Percentiles rank a stretch among this genome's conserved stretches.
These are phyloP conservation scores for Tribolium freemani DNA, from an alignment of 2,888 invertebrate species.

Conservation along the genomic window DNA sequence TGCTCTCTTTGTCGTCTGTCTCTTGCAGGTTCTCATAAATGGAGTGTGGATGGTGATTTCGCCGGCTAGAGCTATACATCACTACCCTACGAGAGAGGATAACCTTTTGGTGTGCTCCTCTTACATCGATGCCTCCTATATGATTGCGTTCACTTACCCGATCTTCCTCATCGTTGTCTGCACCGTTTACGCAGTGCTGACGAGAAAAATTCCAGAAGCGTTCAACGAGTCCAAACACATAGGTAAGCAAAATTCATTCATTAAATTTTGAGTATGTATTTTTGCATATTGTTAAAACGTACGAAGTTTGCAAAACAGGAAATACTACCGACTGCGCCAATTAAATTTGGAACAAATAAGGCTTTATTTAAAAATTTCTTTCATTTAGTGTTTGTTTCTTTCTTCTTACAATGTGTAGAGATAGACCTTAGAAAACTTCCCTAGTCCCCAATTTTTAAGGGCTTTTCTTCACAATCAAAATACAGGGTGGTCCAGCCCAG, in stretches of 20 bases:
- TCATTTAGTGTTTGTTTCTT: no score
- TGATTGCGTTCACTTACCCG: constrained; percentile 95
- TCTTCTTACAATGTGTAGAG: no score
- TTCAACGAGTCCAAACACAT: constrained; percentile 99
- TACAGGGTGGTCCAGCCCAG: no score
- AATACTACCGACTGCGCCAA: no score
- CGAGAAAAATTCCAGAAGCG: constrained; percentile 97
- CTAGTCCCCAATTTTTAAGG: no score
- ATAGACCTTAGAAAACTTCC: no score
- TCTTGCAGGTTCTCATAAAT: constrained; percentile 83
- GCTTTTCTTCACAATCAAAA: no score
- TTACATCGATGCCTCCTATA: constrained; percentile 92
- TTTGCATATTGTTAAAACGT: no score
- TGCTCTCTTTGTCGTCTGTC: constrained; percentile 27
- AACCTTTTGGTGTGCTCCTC: constrained; percentile 94
- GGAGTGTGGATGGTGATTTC: constrained; percentile 93
- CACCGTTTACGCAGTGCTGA: constrained; percentile 95
- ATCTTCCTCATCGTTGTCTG: constrained; percentile 92
- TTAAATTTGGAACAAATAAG: no score
- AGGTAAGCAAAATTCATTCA: constrained; percentile 75
- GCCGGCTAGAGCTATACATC: constrained; percentile 90
- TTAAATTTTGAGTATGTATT: no score
- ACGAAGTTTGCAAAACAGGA: no score
- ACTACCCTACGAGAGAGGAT: constrained; percentile 92
- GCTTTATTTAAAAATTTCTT: no score